Evolutionary conservation across 2,888 invertebrate genomes (phyloP).

Genomic region (Agonopterix alstromeriana): DNA sequence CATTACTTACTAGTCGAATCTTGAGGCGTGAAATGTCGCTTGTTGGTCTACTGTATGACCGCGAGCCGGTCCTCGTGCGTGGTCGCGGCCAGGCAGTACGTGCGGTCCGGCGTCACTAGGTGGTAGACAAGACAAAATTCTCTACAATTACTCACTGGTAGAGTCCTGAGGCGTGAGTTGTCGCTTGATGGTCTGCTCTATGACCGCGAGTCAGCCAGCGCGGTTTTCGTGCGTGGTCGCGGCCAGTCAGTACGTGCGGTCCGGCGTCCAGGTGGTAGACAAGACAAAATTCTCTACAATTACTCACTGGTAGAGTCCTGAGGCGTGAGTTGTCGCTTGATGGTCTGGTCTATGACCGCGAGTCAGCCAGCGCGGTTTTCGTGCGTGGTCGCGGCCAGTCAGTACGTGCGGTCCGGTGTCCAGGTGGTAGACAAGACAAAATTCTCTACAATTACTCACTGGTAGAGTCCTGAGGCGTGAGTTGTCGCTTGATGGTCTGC

Average conservation of each 20-base stretch:
- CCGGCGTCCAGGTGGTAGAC: too few species aligned
- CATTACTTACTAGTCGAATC: slow-evolving; percentile 83
- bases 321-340: slow-evolving; percentile 85
- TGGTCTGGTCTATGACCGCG: slow-evolving; percentile 47
- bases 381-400: too few species aligned
- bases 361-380: too few species aligned
- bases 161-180: too few species aligned
- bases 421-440: background rate
- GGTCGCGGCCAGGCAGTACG: slow-evolving; percentile 85
- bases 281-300: too few species aligned
- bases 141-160: too few species aligned
- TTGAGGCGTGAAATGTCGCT: slow-evolving; percentile 85
- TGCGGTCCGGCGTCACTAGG: slow-evolving; percentile 86
- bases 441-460: slow-evolving; percentile 62
- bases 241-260: too few species aligned
- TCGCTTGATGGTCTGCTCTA: too few species aligned
- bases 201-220: too few species aligned
- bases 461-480: slow-evolving; percentile 85
- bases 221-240: too few species aligned
- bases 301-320: slow-evolving; percentile 85
- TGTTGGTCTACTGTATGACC: slow-evolving; percentile 84
- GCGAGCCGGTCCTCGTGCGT: slow-evolving; percentile 88
- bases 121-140: too few species aligned
- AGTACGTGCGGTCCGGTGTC: background rate
- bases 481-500: slow-evolving; percentile 83